phyloP scores from a whole-genome alignment of 2,797 vertebrate genomes.

The Coreius guichenoti region DNA sequence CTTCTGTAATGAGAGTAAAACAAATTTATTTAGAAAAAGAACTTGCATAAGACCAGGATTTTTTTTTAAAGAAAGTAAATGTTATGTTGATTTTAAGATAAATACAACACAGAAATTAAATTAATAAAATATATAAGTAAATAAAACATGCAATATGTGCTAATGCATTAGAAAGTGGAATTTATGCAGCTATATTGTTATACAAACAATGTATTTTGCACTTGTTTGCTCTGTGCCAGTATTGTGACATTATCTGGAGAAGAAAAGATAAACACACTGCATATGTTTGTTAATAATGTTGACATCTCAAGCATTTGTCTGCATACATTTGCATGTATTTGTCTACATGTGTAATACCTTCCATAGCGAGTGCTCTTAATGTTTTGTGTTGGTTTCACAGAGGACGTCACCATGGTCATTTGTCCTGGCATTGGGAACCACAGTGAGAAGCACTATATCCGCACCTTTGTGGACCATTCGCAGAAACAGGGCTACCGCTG shows the following conservation, averaged over 20 bases:
- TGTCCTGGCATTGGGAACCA: slow-evolving; percentile 99
- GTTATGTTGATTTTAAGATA: background rate
- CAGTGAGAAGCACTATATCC: slow-evolving; percentile 98
- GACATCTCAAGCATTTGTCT: slow-evolving; percentile 1
- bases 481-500: slow-evolving; percentile 97
- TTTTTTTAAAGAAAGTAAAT: background rate
- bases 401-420: slow-evolving; percentile 97
- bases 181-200: background rate
- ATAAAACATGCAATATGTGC: background rate
- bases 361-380: background rate
- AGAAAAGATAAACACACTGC: background rate
- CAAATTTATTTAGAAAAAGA: background rate
- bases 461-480: slow-evolving; percentile 95
- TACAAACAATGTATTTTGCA: background rate
- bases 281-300: slow-evolving; percentile 7
- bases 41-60: background rate
- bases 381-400: slow-evolving; percentile 69
- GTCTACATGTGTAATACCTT: slow-evolving; percentile 13
- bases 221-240: slow-evolving; percentile 8
- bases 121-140: background rate
- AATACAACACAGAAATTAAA: background rate
- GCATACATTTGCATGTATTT: slow-evolving; percentile 9
- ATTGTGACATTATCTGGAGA: background rate
- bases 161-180: background rate
- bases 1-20: background rate